Evolutionary conservation across 2,888 invertebrate species (phyloP), one percentile per base, ranked within the genome.

Genomic region (Nomada lathburiana): DNA sequence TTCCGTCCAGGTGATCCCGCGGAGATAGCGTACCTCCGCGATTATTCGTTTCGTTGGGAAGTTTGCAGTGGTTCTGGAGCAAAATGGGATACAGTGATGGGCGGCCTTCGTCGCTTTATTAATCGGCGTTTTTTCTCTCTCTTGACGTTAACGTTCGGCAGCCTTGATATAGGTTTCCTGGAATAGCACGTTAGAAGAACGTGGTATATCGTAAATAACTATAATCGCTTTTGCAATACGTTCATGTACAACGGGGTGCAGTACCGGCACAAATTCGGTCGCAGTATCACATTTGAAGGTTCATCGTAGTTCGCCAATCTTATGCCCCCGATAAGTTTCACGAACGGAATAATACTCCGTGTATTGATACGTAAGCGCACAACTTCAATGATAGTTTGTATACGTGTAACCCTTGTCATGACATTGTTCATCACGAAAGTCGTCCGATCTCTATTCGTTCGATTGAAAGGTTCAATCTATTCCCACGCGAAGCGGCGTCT

Each of bases 401-500:
- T 1, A 16, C n/a, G 42, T 20, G 53, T n/a, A 57, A 4, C 13
- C n/a, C 52, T 36, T 11, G 2, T 2, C 20, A 20, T 50, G 23
- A n/a, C 55, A 50, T 26, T 60, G 50, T 68, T 68, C 26, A 44
- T 18, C 11, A 16, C 20, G 47, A 52, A 20, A n/a, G 63, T 50
- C 50, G 18, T 36, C 59, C 29, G 7, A 59, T 50, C 42, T 42
- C 42, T 50, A 44, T 16, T 62, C 18, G 52, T 13, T 44, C 69
- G 29, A 55, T 47, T 26, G 55, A 18, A 53, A 20, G 23, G 53
- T 69, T 59, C 50, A 57, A 64, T 60, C 18, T 18, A 44, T 65
- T 65, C 64, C 70, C 80, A 80, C 78, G 59, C 57, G 59, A 52
- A 26, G 55, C 53, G 78, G 36, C 64, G 59, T 29, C 53, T 71